A percentile compares a stretch with the other conserved stretches of the same genome.
phyloP scores from a whole-genome alignment of 2,113 vertebrate genomes.

The Urocynchramus pylzowi region DNA sequence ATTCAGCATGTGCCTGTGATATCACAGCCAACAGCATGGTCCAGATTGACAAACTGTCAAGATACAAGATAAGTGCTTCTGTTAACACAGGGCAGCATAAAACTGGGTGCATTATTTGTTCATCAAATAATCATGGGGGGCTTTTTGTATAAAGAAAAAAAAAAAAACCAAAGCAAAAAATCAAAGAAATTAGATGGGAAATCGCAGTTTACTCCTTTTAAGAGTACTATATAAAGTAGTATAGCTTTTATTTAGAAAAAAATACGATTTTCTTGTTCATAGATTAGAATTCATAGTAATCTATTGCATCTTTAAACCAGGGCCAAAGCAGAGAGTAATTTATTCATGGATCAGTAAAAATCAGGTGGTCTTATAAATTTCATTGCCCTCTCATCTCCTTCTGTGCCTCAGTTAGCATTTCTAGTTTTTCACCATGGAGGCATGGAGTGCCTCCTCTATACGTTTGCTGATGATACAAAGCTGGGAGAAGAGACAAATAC shows the following conservation, averaged over 20 bases:
- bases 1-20: not conserved
- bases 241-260: not conserved
- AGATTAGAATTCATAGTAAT: not conserved
- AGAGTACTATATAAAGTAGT: not conserved
- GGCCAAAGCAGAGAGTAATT: not conserved
- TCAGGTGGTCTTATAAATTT: not conserved
- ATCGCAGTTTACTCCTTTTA: not conserved
- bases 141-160: not conserved
- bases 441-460: not conserved
- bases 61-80: not conserved
- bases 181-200: not conserved
- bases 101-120: not conserved
- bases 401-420: not conserved
- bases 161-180: not conserved
- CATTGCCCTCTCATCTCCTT: not conserved
- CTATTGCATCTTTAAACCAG: not conserved
- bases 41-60: not conserved
- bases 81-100: not conserved
- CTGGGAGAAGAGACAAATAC: not conserved
- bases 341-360: not conserved
- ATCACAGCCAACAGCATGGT: not conserved
- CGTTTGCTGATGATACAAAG: not conserved
- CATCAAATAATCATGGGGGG: not conserved
- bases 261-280: not conserved
- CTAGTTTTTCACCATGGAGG: not conserved